phyloP scores from a whole-genome alignment of 2,797 vertebrate species.

The Gymnothorax javanicus region DNA sequence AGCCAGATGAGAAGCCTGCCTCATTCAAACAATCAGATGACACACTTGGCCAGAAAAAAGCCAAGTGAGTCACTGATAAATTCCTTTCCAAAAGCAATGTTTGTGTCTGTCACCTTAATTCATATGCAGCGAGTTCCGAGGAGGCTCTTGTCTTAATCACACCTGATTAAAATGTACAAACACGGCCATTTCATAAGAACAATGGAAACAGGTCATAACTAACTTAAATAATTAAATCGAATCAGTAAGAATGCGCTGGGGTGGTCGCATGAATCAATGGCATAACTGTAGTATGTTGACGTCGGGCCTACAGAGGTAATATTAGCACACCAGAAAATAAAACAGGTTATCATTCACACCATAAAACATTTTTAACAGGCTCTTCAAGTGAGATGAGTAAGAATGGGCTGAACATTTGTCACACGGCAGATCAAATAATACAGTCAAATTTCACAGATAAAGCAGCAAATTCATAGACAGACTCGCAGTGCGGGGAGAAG shows the following conservation, averaged over 20 bases:
- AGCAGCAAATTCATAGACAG: background rate
- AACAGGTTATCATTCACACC: background rate
- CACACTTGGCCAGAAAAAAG: conserved; percentile 5
- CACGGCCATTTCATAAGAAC: background rate
- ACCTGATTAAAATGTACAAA: background rate
- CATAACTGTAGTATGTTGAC: background rate
- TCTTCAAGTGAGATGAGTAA: background rate
- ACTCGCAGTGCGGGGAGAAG: background rate
- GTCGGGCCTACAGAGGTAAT: background rate
- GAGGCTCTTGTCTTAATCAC: background rate
- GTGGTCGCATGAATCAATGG: background rate
- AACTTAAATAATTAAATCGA: background rate
- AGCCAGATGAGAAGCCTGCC: conserved; percentile 27
- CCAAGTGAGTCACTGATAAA: background rate
- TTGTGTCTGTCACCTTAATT: background rate
- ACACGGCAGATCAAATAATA: background rate
- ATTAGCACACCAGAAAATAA: background rate
- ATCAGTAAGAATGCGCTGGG: background rate
- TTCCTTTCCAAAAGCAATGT: background rate
- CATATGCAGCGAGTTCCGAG: background rate
- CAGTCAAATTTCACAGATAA: background rate
- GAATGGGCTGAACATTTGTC: background rate
- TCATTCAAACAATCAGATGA: conserved; percentile 49
- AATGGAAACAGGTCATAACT: background rate
- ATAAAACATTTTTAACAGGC: background rate